These are phyloP conservation scores for Muntiacus reevesi DNA, from an alignment of 2,113 vertebrate species.

Conservation along the genomic window DNA sequence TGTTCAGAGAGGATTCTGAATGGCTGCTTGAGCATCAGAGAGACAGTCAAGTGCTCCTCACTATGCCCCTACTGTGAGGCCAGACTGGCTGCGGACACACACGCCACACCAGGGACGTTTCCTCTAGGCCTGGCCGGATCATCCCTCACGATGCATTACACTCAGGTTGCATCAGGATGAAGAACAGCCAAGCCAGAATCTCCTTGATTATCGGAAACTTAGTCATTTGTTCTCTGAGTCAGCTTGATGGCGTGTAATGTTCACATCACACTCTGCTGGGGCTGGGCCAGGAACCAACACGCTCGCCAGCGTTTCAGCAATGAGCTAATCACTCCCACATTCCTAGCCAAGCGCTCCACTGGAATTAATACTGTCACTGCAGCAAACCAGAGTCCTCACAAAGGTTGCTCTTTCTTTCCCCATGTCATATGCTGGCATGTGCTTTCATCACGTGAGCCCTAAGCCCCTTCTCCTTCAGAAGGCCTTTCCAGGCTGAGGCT, in stretches of 20 bases:
- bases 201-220: constrained; percentile 63
- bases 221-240: constrained; percentile 75
- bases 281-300: constrained; percentile 29
- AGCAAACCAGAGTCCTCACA: background rate
- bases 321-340: constrained; percentile 54
- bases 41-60: background rate
- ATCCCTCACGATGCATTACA: background rate
- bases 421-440: background rate
- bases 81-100: background rate
- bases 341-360: background rate
- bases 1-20: constrained; percentile 22
- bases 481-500: background rate
- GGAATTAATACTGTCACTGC: constrained; percentile 30
- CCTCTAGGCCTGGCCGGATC: background rate
- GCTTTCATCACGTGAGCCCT: background rate
- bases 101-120: background rate
- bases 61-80: background rate
- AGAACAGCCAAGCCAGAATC: constrained; percentile 29
- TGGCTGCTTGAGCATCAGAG: background rate
- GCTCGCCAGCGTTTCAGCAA: constrained; percentile 53
- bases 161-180: constrained; percentile 45
- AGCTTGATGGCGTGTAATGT: constrained; percentile 62
- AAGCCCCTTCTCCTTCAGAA: background rate
- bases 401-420: background rate
- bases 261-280: constrained; percentile 60